These are phyloP conservation scores for Apaloderma vittatum DNA, from an alignment of 2,113 vertebrate species.

Conservation along the genomic window DNA sequence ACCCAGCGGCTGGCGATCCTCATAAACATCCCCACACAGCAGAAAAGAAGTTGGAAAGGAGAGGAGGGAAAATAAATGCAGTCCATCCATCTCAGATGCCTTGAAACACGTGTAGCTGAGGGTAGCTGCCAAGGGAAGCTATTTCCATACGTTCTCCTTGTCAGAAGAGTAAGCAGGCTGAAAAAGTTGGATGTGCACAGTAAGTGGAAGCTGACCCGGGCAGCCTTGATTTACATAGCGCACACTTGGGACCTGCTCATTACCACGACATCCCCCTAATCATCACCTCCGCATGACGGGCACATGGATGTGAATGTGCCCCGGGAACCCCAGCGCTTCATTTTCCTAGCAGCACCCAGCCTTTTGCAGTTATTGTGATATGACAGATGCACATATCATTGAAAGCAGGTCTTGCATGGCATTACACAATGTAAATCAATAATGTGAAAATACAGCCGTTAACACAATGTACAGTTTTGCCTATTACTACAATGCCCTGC, in stretches of 20 bases:
- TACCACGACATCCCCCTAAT: conserved; percentile 66
- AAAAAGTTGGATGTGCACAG: conserved; percentile 32
- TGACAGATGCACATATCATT: conserved; percentile 52
- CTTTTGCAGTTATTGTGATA: conserved; percentile 21
- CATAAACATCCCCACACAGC: accelerated
- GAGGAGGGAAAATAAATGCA: background rate
- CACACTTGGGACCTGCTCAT: conserved; percentile 63
- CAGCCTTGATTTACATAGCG: conserved; percentile 49
- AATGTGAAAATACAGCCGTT: conserved; percentile 64
- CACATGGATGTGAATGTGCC: background rate
- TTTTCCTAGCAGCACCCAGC: background rate
- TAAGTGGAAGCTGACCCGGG: conserved; percentile 7
- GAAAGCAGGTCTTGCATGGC: conserved; percentile 49
- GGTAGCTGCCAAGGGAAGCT: background rate
- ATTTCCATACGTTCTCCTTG: conserved; percentile 11
- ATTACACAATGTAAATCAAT: conserved; percentile 59
- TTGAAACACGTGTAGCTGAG: background rate
- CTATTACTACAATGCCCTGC: conserved; percentile 58
- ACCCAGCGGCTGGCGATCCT: background rate
- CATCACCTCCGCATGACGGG: conserved; percentile 35
- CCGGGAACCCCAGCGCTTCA: background rate
- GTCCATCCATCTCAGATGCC: background rate
- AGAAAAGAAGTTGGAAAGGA: background rate
- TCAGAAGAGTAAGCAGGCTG: conserved; percentile 60
- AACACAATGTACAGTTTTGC: conserved; percentile 71